Conservation (phyloP, 2,888 invertebrate species). For the Agonum fuliginosum region DNA sequence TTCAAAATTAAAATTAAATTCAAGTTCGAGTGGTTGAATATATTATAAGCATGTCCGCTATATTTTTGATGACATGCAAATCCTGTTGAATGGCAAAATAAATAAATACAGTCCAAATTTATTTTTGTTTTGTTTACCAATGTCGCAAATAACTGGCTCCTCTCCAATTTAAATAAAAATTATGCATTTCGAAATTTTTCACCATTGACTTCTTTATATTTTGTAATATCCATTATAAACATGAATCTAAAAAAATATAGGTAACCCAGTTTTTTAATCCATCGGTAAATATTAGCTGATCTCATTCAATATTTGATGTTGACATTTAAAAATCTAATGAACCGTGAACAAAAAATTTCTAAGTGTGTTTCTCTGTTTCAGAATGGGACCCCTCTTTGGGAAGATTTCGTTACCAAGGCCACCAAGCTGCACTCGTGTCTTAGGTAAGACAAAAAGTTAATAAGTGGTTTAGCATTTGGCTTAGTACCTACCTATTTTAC, state of each 20-base stretch:
- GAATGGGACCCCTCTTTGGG: conserved; percentile 96
- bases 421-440: conserved; percentile 95
- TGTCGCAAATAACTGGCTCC: conserved; percentile 14
- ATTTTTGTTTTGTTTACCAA: background rate
- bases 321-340: background rate
- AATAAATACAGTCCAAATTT: too few relatives aligned
- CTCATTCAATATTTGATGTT: conserved; percentile 29
- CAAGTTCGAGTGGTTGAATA: too few relatives aligned
- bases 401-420: conserved; percentile 95
- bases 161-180: conserved; percentile 16
- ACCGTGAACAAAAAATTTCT: conserved; percentile 7
- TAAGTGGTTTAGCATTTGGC: too few relatives aligned
- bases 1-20: too few relatives aligned
- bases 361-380: conserved; percentile 75
- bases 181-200: conserved; percentile 33
- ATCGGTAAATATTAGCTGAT: background rate
- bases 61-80: too few relatives aligned
- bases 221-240: conserved; percentile 9
- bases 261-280: conserved; percentile 1
- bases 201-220: conserved; percentile 1
- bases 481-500: too few relatives aligned
- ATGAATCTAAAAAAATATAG: background rate
- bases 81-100: too few relatives aligned
- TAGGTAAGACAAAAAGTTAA: conserved; percentile 80
- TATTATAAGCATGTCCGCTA: too few relatives aligned